Conservation (phyloP, 2,888 invertebrate genomes). For the Dicroscelio sp. region DNA sequence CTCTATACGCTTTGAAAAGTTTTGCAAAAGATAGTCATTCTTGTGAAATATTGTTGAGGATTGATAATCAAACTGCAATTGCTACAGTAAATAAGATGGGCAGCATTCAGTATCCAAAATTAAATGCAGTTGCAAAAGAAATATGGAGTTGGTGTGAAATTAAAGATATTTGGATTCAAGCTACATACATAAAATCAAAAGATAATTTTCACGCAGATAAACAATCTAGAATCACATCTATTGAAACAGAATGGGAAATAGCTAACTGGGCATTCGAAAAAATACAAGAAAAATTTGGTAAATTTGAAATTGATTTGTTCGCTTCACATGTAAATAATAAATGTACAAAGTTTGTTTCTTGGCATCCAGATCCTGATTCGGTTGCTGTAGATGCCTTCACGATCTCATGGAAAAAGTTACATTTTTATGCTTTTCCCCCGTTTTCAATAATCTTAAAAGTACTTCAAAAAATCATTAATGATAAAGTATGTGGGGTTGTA, state of each 20-base stretch:
- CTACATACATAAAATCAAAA: slow-evolving; percentile 46
- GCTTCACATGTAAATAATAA: slow-evolving; percentile 84
- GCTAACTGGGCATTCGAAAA: slow-evolving; percentile 61
- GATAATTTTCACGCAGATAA: slow-evolving; percentile 43
- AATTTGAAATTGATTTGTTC: slow-evolving; percentile 84
- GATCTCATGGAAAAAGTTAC: slow-evolving; percentile 66
- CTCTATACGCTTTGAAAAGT: slow-evolving; percentile 58
- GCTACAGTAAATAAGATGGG: slow-evolving; percentile 40
- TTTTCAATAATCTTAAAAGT: slow-evolving; percentile 1
- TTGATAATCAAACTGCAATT: slow-evolving; percentile 60
- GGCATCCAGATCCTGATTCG: slow-evolving; percentile 59
- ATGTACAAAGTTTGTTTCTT: slow-evolving; percentile 85
- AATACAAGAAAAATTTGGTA: slow-evolving; percentile 74
- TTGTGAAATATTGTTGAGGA: slow-evolving; percentile 50
- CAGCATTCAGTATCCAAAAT: slow-evolving; percentile 22
- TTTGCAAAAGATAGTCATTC: slow-evolving; percentile 47
- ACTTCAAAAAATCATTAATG: slow-evolving; percentile 75
- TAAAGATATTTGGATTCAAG: slow-evolving; percentile 40
- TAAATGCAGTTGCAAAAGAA: slow-evolving; percentile 22
- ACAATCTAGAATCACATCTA: slow-evolving; percentile 42
- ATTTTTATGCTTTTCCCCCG: slow-evolving; percentile 78
- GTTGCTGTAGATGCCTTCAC: slow-evolving; percentile 85
- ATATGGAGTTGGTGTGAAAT: slow-evolving; percentile 63
- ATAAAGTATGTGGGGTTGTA: slow-evolving; percentile 72
- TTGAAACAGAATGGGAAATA: slow-evolving; percentile 69